These are phyloP conservation scores for Lanius ludovicianus DNA, from an alignment of 2,113 vertebrate species.

Conservation along the genomic window DNA sequence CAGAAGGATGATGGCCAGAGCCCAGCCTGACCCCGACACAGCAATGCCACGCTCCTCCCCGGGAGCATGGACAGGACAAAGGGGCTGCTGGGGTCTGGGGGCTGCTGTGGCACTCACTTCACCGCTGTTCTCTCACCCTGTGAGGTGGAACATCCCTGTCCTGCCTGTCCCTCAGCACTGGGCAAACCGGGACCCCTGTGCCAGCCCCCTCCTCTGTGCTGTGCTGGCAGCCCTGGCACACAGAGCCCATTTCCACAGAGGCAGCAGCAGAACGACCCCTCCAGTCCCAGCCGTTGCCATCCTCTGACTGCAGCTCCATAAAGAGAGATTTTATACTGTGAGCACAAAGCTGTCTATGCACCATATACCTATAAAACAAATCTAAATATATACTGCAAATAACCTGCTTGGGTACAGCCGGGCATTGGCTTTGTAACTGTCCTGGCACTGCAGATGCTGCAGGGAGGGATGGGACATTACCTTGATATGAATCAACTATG, in stretches of 20 bases:
- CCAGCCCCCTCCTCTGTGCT: neutral
- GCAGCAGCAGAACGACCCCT: neutral
- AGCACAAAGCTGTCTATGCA: neutral
- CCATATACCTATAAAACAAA: neutral
- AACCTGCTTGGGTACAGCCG: neutral
- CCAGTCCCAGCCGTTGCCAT: accelerated
- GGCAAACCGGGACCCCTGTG: neutral
- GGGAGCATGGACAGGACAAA: neutral
- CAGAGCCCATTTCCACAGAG: neutral
- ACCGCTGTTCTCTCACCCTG: neutral
- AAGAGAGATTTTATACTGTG: neutral
- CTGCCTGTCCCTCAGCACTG: neutral
- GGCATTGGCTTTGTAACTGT: accelerated
- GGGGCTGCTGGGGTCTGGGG: accelerated
- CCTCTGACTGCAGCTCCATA: neutral
- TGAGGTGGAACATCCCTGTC: accelerated
- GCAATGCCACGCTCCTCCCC: accelerated
- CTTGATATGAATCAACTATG: neutral
- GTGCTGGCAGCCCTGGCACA: accelerated
- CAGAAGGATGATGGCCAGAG: neutral
- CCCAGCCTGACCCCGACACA: accelerated
- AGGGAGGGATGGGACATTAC: neutral
- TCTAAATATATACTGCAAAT: neutral
- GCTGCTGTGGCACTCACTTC: neutral
- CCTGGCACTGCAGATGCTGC: neutral